Evolutionary conservation across 1,140 invertebrate genomes (phyloP), one percentile per base, ranked within the genome.

Genomic region (Atta texana): DNA sequence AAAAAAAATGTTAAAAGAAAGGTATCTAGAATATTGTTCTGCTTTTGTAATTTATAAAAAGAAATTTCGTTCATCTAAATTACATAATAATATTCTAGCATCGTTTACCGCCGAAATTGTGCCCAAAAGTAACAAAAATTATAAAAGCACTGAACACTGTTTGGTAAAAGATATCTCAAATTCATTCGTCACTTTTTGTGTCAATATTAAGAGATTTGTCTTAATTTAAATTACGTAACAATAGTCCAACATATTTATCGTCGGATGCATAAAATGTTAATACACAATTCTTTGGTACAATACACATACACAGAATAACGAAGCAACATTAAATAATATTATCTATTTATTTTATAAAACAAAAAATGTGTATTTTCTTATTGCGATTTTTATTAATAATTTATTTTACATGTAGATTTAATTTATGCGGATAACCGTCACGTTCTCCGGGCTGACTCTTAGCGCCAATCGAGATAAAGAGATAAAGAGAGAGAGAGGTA

Each of bases 401-500:
- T 51, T 51, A 69, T 24, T 24, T 69, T 69, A 51, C 66, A 69
- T 21, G n/a, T 69, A 69, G 39, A 51, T 69, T 69, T 21, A 69
- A 2, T 24, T 49, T 69, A 39, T 31, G 18, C 61, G 61, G 28
- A 53, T 51, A 66, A 81, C 44, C 24, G 24, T 49, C 44, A 53
- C 72, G 34, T 85, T 85, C 61, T 85, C 31, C 74, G 21, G 21
- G 59, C 53, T 66, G 21, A 21, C 16, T 78, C 49, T 85, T 78
- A 78, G 82, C 69, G 39, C 86, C 76, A 59, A 44, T 78, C 49
- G 64, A 59, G 80, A 82, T 82, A 72, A 82, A 84, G 12, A 77
- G n/a, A 88, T 18, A 88, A 63, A 81, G 18, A 71, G 31, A 66
- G 28, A 85, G 77, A 88, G 72, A 85, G 90, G 86, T 78, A 59